Base-by-base conservation (phyloP, 2,113 vertebrate genomes). In the Nansenia antarctica region DNA sequence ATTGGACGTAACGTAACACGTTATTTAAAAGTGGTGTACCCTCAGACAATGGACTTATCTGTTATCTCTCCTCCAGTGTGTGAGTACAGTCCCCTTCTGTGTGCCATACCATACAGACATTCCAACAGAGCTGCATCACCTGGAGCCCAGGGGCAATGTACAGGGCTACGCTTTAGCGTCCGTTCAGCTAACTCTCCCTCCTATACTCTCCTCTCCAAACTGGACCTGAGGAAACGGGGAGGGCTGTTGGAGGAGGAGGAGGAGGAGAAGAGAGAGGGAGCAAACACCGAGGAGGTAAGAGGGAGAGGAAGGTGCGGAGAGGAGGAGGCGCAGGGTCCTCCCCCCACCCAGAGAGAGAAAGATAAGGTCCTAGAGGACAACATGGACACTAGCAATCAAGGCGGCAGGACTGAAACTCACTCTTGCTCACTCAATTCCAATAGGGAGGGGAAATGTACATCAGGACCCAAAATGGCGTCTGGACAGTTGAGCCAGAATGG, bases 181-280 rank as follows among this genome's bases (percentile, higher is more conserved):
- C 87, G 86, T 55, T 84, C 92, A n/a, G 89, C 89, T 9, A 90
- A 65, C 72, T 83, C 84, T 24, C 77, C 77, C 3, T 77, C 67
- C 1, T 82, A 86, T 64, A 60, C 18, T 53, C 74, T 82, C 35
- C 53, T 22, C 30, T 42, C 74, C 70, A 82, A 80, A 27, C 45
- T 24, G 62, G 76, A 58, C 63, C 18, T 85, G 5, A 74, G 63
- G 49, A 84, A 22, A 60, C 11, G 47, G 3, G 29, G 11, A n/a
- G n/a, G n/a, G n/a, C n/a, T n/a, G n/a, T n/a, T n/a, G n/a, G n/a
- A n/a, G n/a, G n/a, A n/a, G n/a, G 34, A 67, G 30, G 65, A 47
- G 32, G 52, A 2, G 5, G 39, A n/a, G n/a, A n/a, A n/a, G n/a
- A n/a, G n/a, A n/a, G n/a, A n/a, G n/a, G n/a, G n/a, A n/a, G n/a